These are phyloP conservation scores for Anisognathus igniventris DNA, from an alignment of 2,797 vertebrate genomes.

Conservation along the genomic window DNA sequence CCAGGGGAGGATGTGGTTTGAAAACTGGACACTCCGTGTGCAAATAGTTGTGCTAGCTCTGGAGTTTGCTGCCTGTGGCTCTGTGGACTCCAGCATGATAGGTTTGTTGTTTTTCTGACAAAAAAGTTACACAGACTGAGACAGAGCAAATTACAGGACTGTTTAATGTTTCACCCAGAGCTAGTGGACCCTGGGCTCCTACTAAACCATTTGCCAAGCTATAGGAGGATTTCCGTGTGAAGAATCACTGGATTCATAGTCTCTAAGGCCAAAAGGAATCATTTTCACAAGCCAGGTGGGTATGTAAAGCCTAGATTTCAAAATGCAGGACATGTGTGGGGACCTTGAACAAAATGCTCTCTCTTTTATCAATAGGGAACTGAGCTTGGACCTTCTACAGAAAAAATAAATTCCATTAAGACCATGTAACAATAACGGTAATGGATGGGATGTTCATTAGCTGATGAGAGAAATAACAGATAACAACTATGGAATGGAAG, in stretches of 20 bases:
- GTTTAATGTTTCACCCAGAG: background rate
- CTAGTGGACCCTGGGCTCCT: background rate
- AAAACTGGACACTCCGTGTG: background rate
- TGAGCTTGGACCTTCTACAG: background rate
- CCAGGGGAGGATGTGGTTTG: background rate
- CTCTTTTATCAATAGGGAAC: background rate
- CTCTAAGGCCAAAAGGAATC: background rate
- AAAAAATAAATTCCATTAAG: background rate
- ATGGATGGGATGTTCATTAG: background rate
- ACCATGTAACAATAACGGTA: background rate
- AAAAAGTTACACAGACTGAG: background rate
- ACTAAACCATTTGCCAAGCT: background rate
- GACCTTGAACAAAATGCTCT: background rate
- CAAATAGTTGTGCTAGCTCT: background rate
- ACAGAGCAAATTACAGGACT: background rate
- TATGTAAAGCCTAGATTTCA: background rate
- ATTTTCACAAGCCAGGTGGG: background rate
- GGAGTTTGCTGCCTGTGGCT: background rate
- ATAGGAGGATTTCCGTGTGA: background rate
- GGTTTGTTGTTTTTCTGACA: background rate
- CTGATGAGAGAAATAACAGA: background rate
- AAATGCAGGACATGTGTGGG: background rate
- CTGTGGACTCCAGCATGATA: background rate
- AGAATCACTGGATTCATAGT: background rate
- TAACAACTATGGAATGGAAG: background rate